These are phyloP conservation scores for Polietes domitor DNA, from an alignment of 2,888 invertebrate genomes.

Conservation along the genomic window DNA sequence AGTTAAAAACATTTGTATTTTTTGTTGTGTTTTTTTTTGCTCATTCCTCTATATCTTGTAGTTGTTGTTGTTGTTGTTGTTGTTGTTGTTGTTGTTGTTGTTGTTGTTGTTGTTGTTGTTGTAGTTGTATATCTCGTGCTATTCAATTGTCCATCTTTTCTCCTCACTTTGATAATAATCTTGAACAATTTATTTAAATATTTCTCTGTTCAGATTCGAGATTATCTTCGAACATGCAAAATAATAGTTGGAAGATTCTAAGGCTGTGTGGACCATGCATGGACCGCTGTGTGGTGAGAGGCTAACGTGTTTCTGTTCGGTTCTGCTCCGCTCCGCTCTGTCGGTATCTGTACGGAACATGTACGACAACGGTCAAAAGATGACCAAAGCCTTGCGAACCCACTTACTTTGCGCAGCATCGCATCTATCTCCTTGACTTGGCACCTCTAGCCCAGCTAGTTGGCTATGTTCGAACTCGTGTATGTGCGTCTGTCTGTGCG, in stretches of 20 bases:
- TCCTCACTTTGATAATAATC: constrained; percentile 58
- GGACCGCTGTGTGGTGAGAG: not conserved
- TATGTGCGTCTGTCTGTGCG: constrained; percentile 1
- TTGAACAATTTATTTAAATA: constrained; percentile 68
- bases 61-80: constrained; percentile 22
- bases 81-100: not conserved
- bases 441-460: not conserved
- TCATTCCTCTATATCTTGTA: not conserved
- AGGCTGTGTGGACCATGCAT: not conserved
- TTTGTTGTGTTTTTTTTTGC: not conserved
- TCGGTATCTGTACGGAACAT: too few relatives aligned
- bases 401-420: not conserved
- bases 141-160: constrained; percentile 59
- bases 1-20: constrained; percentile 41
- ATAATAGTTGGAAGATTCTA: constrained; percentile 15
- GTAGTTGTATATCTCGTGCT: constrained; percentile 45
- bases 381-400: constrained; percentile 33
- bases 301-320: constrained; percentile 21
- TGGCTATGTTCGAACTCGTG: too few relatives aligned
- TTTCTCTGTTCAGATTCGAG: constrained; percentile 61
- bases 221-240: constrained; percentile 64
- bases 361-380: constrained; percentile 29
- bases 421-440: not conserved
- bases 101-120: not conserved
- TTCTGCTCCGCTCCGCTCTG: too few relatives aligned